Evolutionary conservation across 2,113 vertebrate species (phyloP), one percentile per base, ranked within the genome.

Genomic region (Antigone vipio): DNA sequence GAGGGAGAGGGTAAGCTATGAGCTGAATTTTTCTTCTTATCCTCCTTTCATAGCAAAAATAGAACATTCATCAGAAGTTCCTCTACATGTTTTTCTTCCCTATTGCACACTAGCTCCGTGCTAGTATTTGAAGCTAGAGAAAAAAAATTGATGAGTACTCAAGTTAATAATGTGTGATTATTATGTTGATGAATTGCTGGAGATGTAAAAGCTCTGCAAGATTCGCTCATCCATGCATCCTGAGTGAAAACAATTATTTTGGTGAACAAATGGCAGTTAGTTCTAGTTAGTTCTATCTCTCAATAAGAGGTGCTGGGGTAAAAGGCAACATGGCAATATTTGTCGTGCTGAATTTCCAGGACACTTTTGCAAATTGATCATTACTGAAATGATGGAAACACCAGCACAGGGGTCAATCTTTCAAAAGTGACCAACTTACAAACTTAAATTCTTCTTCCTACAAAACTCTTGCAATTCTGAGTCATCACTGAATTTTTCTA

Each of bases 141-240:
- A 82, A 92, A 95, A 92, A 78, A 91, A 20, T 16, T 92, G 94
- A 96, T 95, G 94, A 92, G 88, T 89, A 93, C 75, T 91, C 87
- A 92, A 95, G 87, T 97, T 94, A 97, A 94, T 95, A 97, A 90
- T 92, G 82, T 20, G 24, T 93, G 85, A 77, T 97, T 96, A 94
- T 97, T 93, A 92, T 92, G 95, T 94, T 95, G 93, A 95, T 95
- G 96, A 96, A 96, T 86, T 95, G 91, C 71, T 87, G 71, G 75
- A 95, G 86, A 94, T 85, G 84, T 93, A 89, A 95, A 93, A 94
- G 66, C 89, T 92, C 93, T 96, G 89, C 89, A 95, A 96, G 91
- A 85, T 85, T 92, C 15, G 15, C 74, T 97, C 91, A 95, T 85
- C 94, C 93, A 59, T 88, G 89, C 53, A 94, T 59, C 78, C 89